Evolutionary conservation across 2,888 invertebrate species (phyloP).

Genomic region (Hydrotaea cyrtoneurina): DNA sequence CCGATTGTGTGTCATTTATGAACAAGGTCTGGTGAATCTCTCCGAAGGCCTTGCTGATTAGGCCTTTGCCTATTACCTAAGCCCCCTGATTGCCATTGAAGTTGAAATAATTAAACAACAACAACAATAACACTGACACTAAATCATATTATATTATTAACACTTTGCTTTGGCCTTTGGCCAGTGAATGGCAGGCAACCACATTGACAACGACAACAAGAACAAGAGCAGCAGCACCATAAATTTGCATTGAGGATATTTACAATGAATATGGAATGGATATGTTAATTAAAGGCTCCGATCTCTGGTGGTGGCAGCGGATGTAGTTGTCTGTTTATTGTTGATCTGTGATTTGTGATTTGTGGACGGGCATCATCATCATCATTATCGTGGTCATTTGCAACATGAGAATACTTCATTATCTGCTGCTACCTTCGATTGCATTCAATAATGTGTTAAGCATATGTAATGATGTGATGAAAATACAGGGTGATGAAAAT

Average conservation of each 20-base stretch:
- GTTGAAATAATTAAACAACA: not conserved
- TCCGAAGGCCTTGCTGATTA: too few relatives aligned
- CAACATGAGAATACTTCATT: not conserved
- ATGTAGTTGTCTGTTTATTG: too few relatives aligned
- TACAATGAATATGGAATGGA: constrained; percentile 24
- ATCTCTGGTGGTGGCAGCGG: not conserved
- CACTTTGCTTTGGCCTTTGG: constrained; percentile 15
- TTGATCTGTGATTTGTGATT: not conserved
- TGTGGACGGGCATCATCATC: not conserved
- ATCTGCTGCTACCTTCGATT: too few relatives aligned
- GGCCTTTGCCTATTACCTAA: too few relatives aligned
- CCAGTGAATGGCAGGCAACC: not conserved
- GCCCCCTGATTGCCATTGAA: too few relatives aligned
- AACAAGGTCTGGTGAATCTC: too few relatives aligned
- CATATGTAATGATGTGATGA: too few relatives aligned
- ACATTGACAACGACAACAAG: not conserved
- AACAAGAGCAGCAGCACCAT: too few relatives aligned
- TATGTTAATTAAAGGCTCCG: constrained; percentile 44
- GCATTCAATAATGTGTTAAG: too few relatives aligned
- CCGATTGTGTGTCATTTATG: too few relatives aligned
- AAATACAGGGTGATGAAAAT: too few relatives aligned
- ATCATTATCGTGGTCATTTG: not conserved
- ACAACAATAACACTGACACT: not conserved
- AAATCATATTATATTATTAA: constrained; percentile 31
- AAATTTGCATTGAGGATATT: constrained; percentile 9